These are phyloP conservation scores for Ophioderma brevispina DNA, from an alignment of 35 echinoderm and acorn worm genomes.

Conservation along the genomic window DNA sequence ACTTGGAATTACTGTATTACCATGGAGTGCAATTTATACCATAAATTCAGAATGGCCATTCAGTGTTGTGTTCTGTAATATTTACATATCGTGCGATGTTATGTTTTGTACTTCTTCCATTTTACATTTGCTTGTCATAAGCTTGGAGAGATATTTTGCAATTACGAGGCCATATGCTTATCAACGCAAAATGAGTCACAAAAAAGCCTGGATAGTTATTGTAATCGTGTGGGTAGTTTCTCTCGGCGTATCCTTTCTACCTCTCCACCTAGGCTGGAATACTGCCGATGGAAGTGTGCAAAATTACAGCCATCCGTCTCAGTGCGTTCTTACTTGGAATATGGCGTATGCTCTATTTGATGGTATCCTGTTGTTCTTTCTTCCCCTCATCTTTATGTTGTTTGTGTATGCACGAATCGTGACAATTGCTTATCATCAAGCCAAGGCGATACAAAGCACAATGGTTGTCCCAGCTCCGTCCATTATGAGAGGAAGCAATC, in stretches of 20 bases:
- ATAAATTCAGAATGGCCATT: constrained; percentile 61
- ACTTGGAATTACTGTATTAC: constrained; percentile 81
- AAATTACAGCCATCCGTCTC: constrained; percentile 46
- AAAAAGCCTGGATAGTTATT: constrained; percentile 49
- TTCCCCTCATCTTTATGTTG: constrained; percentile 77
- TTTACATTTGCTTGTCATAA: constrained; percentile 83
- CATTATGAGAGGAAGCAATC: not conserved
- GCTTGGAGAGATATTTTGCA: constrained; percentile 82
- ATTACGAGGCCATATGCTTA: constrained; percentile 83
- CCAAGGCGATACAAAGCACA: constrained; percentile 62
- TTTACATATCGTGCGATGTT: constrained; percentile 93
- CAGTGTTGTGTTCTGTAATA: constrained; percentile 67
- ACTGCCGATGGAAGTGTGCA: constrained; percentile 47
- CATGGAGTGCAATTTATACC: constrained; percentile 72
- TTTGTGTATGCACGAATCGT: constrained; percentile 75
- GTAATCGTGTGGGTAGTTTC: constrained; percentile 80
- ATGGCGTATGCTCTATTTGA: constrained; percentile 71
- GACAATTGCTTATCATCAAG: constrained; percentile 73
- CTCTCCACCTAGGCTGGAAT: constrained; percentile 86
- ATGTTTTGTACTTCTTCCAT: constrained; percentile 95
- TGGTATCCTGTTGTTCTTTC: constrained; percentile 85
- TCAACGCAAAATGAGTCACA: constrained; percentile 75
- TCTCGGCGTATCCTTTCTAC: constrained; percentile 76
- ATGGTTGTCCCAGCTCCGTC: constrained; percentile 41
- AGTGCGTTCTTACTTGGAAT: constrained; percentile 48